A percentile compares a stretch with the other conserved stretches of the same genome.
These are phyloP conservation scores for Heloderma charlesbogerti DNA, from an alignment of 2,113 vertebrate species.

Conservation along the genomic window DNA sequence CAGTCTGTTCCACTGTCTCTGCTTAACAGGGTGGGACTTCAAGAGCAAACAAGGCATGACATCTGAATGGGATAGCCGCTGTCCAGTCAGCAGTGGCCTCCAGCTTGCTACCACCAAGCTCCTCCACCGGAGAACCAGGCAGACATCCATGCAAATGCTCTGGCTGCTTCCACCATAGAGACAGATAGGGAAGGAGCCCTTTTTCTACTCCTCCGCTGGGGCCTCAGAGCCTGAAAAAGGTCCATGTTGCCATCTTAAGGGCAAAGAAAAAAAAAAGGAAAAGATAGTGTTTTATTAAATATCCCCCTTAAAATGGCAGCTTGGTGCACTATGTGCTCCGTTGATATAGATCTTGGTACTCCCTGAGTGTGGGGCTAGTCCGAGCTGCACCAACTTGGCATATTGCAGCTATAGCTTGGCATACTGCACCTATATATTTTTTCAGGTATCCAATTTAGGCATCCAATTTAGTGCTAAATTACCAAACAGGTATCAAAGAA, in stretches of 20 bases:
- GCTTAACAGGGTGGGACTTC: not conserved
- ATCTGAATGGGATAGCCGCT: not conserved
- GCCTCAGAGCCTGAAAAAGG: too few species aligned
- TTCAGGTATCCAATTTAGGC: not conserved
- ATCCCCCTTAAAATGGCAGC: not conserved
- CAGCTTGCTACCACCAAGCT: too few species aligned
- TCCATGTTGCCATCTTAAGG: too few species aligned
- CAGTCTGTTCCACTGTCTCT: not conserved
- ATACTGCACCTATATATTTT: not conserved
- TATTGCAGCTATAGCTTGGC: not conserved
- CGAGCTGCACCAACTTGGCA: not conserved
- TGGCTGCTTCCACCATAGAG: too few species aligned
- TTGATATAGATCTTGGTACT: not conserved
- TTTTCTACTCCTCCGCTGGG: too few species aligned
- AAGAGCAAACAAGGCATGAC: not conserved
- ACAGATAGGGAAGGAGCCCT: too few species aligned
- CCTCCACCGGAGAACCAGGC: too few species aligned
- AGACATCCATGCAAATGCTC: too few species aligned
- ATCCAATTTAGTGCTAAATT: not conserved
- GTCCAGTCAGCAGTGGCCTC: too few species aligned
- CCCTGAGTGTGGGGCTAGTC: not conserved
- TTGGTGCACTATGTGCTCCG: not conserved
- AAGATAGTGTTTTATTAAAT: not conserved
- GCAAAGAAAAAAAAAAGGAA: too few species aligned
- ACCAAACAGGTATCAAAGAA: not conserved